Percentiles rank a stretch among this genome's conserved stretches.
Evolutionary conservation across 2,797 vertebrate species (phyloP).

Genomic region (Salmo trutta): DNA sequence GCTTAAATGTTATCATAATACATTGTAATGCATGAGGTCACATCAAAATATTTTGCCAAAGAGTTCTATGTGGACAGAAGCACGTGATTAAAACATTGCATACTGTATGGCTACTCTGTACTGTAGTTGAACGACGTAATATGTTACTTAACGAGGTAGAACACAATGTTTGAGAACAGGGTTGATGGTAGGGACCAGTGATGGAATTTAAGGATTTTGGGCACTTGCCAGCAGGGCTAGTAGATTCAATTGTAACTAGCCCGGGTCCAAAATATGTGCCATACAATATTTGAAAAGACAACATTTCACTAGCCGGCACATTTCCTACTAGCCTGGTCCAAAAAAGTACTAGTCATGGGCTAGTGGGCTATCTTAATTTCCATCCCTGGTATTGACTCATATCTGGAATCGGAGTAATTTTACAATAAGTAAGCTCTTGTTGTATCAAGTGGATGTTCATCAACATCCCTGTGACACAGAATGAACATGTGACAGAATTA

Average conservation of each 20-base stretch:
- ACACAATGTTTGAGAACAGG: not conserved
- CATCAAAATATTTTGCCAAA: not conserved
- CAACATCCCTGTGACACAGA: not conserved
- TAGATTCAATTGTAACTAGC: not conserved
- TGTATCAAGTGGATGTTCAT: not conserved
- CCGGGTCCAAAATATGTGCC: not conserved
- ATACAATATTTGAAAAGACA: not conserved
- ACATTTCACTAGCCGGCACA: no score
- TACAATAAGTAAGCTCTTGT: constrained; percentile 11
- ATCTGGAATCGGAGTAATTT: constrained; percentile 14
- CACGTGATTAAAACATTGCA: not conserved
- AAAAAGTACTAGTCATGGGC: no score
- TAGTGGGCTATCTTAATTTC: not conserved
- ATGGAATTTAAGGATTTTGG: no score
- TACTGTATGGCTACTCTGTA: not conserved
- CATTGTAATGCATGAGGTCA: not conserved
- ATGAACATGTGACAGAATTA: not conserved
- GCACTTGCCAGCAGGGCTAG: no score
- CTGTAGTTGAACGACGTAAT: not conserved
- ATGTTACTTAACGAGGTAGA: not conserved
- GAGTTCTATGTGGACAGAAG: not conserved
- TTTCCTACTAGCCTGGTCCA: no score
- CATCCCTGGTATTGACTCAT: not conserved
- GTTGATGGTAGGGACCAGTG: not conserved
- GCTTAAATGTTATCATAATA: no score